Conservation (phyloP, 2,797 vertebrate genomes). For the Trichosurus vulpecula region DNA sequence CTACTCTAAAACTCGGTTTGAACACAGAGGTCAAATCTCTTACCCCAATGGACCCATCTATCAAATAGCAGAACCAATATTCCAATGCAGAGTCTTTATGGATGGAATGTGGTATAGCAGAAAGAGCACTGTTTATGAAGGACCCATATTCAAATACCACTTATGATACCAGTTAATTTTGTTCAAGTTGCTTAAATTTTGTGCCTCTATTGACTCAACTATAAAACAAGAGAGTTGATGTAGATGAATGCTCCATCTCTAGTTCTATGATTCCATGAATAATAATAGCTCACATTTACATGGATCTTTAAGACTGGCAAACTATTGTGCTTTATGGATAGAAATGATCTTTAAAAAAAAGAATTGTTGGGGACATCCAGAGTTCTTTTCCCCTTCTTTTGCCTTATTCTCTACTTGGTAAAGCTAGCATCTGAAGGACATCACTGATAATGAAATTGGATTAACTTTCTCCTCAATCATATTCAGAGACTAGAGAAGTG, state of each 20-base stretch:
- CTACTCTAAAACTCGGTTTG: background rate
- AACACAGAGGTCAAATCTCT: background rate
- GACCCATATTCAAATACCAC: background rate
- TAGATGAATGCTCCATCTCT: background rate
- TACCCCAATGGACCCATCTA: background rate
- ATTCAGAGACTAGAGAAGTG: too few species aligned
- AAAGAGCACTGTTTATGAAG: background rate
- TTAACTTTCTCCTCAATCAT: too few species aligned
- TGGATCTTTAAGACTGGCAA: background rate
- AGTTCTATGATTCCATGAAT: background rate
- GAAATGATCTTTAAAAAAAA: too few species aligned
- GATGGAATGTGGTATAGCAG: background rate
- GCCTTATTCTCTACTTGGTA: too few species aligned
- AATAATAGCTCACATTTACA: background rate
- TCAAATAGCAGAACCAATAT: background rate
- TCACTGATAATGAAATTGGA: too few species aligned
- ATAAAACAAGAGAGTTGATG: background rate
- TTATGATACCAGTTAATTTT: background rate
- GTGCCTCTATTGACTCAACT: background rate
- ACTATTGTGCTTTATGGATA: background rate
- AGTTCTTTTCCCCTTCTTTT: too few species aligned
- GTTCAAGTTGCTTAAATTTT: background rate
- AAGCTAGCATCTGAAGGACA: too few species aligned
- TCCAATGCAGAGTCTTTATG: background rate
- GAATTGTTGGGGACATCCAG: too few species aligned